Evolutionary conservation across 2,888 invertebrate genomes (phyloP).

Genomic region (Metallyticus violacea): DNA sequence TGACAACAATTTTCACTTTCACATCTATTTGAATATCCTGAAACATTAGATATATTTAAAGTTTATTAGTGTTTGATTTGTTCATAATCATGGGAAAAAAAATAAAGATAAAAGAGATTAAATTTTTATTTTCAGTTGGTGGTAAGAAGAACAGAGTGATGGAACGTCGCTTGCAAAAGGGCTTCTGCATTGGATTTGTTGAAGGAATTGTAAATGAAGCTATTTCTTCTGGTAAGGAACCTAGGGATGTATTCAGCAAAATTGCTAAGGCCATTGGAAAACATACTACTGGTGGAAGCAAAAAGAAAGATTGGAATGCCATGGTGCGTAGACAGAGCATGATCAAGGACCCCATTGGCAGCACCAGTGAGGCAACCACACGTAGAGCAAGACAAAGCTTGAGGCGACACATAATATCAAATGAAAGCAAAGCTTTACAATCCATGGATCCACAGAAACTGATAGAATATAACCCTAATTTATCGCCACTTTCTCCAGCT

Average conservation of each 20-base stretch:
- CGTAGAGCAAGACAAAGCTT: slow-evolving; percentile 68
- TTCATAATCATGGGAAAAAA: background rate
- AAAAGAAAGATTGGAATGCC: slow-evolving; percentile 74
- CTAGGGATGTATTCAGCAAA: slow-evolving; percentile 74
- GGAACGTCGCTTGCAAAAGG: slow-evolving; percentile 81
- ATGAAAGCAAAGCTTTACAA: slow-evolving; percentile 58
- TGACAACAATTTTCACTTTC: too few species aligned
- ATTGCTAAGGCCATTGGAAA: slow-evolving; percentile 78
- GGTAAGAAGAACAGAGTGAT: slow-evolving; percentile 83
- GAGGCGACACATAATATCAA: slow-evolving; percentile 65
- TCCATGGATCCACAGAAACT: slow-evolving; percentile 72
- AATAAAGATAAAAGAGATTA: background rate
- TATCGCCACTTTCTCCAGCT: slow-evolving; percentile 70
- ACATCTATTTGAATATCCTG: background rate
- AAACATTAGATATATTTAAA: background rate
- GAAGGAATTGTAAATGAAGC: slow-evolving; percentile 77
- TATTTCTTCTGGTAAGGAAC: slow-evolving; percentile 62
- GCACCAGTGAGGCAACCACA: slow-evolving; percentile 63
- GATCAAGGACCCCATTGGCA: slow-evolving; percentile 74
- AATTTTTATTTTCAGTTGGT: slow-evolving; percentile 7
- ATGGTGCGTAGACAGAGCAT: slow-evolving; percentile 66
- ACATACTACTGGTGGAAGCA: slow-evolving; percentile 41
- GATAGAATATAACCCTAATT: slow-evolving; percentile 77
- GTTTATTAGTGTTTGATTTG: background rate
- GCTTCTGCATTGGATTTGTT: slow-evolving; percentile 87